Base-by-base conservation (phyloP, 2,113 vertebrate genomes). In the Nerophis ophidion region DNA sequence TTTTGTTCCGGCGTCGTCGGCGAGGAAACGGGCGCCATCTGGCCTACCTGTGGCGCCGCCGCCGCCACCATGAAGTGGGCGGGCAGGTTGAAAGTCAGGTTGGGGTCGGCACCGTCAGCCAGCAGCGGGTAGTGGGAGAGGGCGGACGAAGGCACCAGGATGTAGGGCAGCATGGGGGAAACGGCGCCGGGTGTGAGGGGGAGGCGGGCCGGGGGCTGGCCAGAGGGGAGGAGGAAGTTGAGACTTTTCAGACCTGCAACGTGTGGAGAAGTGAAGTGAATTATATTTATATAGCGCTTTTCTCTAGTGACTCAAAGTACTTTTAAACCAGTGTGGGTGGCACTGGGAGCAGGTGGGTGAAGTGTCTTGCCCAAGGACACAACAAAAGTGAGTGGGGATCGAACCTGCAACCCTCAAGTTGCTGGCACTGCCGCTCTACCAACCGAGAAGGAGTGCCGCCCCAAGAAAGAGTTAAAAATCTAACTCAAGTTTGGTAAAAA, bases 151-250 rank as follows among this genome's bases (percentile, higher is more conserved):
- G 93, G 92, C 35, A 98, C 49, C 76, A 98, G 66, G 33, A 98
- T 84, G 66, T 88, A 98, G 0, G 94, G 94, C 51, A 96, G 56
- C 0, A 95, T 66, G 10, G 93, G 74, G 6, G 92, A 83, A 48
- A 93, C 62, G 1, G 76, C 82, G 48, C 84, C 81, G 0, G 87
- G 47, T 49, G 90, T 26, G 0, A 92, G 77, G 0, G 81, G 72
- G 42, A 88, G 8, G 15, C 84, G 55, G 42, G 83, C 72, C 1
- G 88, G 52, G 5, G 74, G 14, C 64, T 90, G 93, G 42, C 81
- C 84, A n/a, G 93, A 73, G 8, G 93, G 73, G 11, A 97, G 66
- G 48, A 98, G 86, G 75, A 96, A 89, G 77, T 90, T 93, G 44
- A 95, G 82, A 71, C 90, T 87, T 8, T 85, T 86, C 60, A 87